Conservation (phyloP, 2,888 invertebrate species). For the Acanthosepion lycidas region DNA sequence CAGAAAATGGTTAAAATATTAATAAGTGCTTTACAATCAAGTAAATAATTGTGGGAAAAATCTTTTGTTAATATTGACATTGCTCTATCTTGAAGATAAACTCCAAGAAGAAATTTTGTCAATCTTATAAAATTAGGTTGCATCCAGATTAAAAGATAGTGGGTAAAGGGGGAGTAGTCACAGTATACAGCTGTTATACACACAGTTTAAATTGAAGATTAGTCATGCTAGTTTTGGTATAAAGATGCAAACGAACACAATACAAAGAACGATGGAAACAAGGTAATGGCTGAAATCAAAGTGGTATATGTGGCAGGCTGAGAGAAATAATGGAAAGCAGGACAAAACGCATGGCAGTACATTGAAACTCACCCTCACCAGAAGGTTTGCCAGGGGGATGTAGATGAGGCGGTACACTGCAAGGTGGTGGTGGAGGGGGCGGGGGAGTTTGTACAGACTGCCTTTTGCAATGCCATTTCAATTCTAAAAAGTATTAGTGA, state of each 20-base stretch:
- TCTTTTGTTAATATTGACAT: not conserved
- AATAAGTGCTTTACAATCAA: too few species aligned
- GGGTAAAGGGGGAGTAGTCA: not conserved
- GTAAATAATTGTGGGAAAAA: too few species aligned
- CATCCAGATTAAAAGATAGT: not conserved
- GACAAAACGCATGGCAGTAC: constrained; percentile 47
- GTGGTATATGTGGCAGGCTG: not conserved
- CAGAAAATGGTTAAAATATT: too few species aligned
- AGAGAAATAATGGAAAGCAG: constrained; percentile 37
- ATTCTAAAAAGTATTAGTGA: constrained; percentile 46
- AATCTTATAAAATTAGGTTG: not conserved
- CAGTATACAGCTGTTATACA: not conserved
- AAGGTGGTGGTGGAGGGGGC: constrained; percentile 47
- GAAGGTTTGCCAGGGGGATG: constrained; percentile 48
- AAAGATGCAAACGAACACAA: not conserved
- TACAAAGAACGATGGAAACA: not conserved
- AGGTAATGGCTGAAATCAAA: not conserved
- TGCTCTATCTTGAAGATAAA: not conserved
- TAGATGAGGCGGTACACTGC: constrained; percentile 45
- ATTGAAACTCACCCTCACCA: constrained; percentile 50
- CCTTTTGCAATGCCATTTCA: constrained; percentile 45
- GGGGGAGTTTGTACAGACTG: constrained; percentile 51
- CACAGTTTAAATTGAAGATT: not conserved
- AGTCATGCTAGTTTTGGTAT: not conserved
- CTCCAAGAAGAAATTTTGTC: not conserved